A percentile compares a stretch with the other conserved stretches of the same genome.
These are phyloP conservation scores for Chaetogeoica ovagalla DNA, from an alignment of 2,888 invertebrate genomes.

Conservation along the genomic window DNA sequence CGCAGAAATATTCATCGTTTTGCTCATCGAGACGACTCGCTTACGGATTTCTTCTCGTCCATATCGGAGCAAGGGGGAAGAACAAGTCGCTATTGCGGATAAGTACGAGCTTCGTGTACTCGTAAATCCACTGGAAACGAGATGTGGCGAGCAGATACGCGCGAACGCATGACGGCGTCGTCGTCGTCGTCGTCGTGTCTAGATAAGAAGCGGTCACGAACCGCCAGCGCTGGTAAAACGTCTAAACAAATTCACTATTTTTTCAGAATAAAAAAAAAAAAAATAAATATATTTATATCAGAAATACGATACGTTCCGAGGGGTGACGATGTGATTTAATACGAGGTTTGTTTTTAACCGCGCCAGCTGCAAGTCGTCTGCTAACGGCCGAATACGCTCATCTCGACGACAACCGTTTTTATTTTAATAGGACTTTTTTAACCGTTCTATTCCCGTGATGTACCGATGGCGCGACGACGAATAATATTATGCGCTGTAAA, in stretches of 20 bases:
- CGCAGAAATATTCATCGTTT: conserved; percentile 9
- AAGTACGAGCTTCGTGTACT: conserved; percentile 35
- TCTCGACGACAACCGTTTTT: conserved; percentile 44
- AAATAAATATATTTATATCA: not conserved
- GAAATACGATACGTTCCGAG: conserved; percentile 28
- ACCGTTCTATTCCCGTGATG: conserved; percentile 49
- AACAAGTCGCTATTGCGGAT: conserved; percentile 19
- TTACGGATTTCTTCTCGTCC: conserved; percentile 8
- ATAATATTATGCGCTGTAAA: conserved; percentile 41
- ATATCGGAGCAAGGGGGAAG: not conserved
- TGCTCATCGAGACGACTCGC: conserved; percentile 16
- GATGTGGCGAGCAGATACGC: conserved; percentile 38
- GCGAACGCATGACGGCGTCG: conserved; percentile 32
- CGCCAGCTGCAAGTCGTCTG: conserved; percentile 37
- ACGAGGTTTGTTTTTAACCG: conserved; percentile 36
- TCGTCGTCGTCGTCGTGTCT: conserved; percentile 4
- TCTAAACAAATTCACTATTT: conserved; percentile 5
- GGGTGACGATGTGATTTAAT: not conserved
- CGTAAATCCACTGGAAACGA: conserved; percentile 39
- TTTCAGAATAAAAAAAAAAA: conserved; percentile 9
- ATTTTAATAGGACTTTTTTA: conserved; percentile 49
- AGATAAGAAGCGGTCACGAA: conserved; percentile 50
- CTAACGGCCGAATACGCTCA: conserved; percentile 44
- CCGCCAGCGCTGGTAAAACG: not conserved
- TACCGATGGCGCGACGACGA: conserved; percentile 24